Evolutionary conservation across 1,140 invertebrate species (phyloP).

Genomic region (Chironomus tepperi): DNA sequence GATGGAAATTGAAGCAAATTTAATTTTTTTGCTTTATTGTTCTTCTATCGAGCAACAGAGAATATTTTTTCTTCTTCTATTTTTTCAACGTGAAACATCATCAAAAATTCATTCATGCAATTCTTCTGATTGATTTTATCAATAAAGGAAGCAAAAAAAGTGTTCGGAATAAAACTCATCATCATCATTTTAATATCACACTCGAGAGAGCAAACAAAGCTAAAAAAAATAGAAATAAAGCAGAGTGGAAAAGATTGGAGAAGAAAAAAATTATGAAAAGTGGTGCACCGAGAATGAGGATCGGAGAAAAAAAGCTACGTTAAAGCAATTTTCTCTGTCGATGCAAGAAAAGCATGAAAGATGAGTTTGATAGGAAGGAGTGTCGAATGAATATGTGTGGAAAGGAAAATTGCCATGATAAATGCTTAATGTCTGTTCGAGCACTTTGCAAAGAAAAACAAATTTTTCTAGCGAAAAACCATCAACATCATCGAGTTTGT

Average conservation of each 20-base stretch:
- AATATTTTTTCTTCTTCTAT: background rate
- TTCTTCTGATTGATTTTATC: conserved; percentile 1
- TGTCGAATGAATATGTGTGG: background rate
- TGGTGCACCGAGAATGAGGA: no score
- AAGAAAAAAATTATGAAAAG: background rate
- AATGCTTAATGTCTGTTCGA: conserved; percentile 20
- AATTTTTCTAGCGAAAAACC: conserved; percentile 21
- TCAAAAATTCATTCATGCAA: conserved; percentile 9
- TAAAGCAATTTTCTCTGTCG: background rate
- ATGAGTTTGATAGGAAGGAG: background rate
- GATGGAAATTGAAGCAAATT: conserved; percentile 1
- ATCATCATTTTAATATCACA: background rate
- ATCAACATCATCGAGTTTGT: background rate
- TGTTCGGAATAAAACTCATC: background rate
- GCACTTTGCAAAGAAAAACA: conserved; percentile 22
- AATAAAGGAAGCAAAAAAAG: background rate
- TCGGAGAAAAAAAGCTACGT: background rate
- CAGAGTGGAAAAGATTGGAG: background rate
- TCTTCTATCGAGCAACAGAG: background rate
- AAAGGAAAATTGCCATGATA: conserved; percentile 21
- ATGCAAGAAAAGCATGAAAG: background rate
- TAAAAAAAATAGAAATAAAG: background rate
- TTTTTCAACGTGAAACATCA: background rate
- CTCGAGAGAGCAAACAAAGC: background rate
- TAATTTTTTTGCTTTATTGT: background rate